Evolutionary conservation across 2,113 vertebrate species (phyloP), one percentile per base, ranked within the genome.

Genomic region (Psilopsiagon aymara): DNA sequence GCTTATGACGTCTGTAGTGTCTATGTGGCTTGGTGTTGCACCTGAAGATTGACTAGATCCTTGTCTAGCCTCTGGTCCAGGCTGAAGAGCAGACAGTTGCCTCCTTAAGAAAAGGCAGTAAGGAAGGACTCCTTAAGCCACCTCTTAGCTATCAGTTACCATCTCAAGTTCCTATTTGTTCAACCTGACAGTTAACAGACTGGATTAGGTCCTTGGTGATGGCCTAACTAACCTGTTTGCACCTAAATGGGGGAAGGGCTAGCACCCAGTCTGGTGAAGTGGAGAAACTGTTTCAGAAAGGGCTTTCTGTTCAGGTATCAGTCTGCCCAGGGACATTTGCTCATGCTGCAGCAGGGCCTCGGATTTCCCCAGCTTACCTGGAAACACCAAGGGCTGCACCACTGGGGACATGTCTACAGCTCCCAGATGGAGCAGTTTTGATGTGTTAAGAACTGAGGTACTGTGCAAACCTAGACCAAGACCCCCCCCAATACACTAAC

Each of bases 331-430:
- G 52, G 11, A 46, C 6, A 0, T 64, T 86, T 13, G 11, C 39
- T 51, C 5, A 29, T 3, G 5, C 28, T 3, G 4, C 35, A 53
- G 31, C 1, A 6, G n/a, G 5, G 12, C 28, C 25, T 77, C 33
- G 77, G 27, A 46, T 77, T 70, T 15, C 6, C 9, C 7, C 29
- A 24, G 17, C 4, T 23, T 49, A 71, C 10, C 57, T 68, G 78
- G 33, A 28, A 53, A 47, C 59, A 71, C 33, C 64, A 6, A 6
- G 19, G 47, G 17, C 29, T 82, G 35, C 44, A 62, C 4, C 0
- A 0, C 9, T 57, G 41, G 35, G 35, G 33, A 25, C 25, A 63
- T 25, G n/a, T 28, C 1, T 4, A 4, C 47, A 46, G 1, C 17
- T 43, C 25, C 27, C 47, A 57, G 24, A 17, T 1, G 27, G 3